Evolutionary conservation across 2,797 vertebrate genomes (phyloP).

Genomic region (Dipus sagitta): DNA sequence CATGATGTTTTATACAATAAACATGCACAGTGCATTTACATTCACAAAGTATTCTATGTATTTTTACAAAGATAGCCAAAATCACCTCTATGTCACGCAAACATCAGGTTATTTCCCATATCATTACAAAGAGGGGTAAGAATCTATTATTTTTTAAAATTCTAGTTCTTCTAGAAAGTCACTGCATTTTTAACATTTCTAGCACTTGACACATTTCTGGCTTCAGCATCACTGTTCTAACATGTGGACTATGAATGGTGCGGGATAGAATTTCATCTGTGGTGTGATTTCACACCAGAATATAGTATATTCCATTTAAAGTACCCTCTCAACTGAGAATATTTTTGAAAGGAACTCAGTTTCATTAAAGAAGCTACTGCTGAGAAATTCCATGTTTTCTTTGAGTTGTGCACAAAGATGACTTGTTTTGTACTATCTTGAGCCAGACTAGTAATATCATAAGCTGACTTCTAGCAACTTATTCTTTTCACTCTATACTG

Average conservation of each 20-base stretch:
- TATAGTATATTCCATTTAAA: conserved; percentile 6
- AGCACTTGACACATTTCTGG: not conserved
- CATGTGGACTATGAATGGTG: conserved; percentile 3
- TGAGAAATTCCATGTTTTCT: conserved; percentile 1
- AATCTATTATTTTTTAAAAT: not conserved
- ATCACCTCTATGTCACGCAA: not conserved
- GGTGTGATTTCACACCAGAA: not conserved
- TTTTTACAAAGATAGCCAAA: conserved; percentile 22
- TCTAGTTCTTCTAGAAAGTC: conserved; percentile 51
- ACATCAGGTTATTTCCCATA: not conserved
- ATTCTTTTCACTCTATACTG: not conserved
- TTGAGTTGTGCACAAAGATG: conserved; percentile 28
- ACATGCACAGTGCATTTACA: not conserved
- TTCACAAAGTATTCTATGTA: not conserved
- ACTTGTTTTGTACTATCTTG: conserved; percentile 28
- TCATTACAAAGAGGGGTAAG: not conserved
- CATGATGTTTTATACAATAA: not conserved
- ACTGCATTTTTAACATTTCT: conserved; percentile 45
- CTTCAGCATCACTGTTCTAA: not conserved
- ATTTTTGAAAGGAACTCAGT: not conserved
- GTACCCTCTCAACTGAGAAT: conserved; percentile 22
- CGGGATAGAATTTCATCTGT: conserved; percentile 13
- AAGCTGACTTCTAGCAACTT: not conserved
- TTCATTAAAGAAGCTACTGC: conserved; percentile 13
- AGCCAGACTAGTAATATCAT: not conserved